Evolutionary conservation across 2,888 invertebrate species (phyloP), one percentile per base, ranked within the genome.

Genomic region (Petrolisthes manimaculis): DNA sequence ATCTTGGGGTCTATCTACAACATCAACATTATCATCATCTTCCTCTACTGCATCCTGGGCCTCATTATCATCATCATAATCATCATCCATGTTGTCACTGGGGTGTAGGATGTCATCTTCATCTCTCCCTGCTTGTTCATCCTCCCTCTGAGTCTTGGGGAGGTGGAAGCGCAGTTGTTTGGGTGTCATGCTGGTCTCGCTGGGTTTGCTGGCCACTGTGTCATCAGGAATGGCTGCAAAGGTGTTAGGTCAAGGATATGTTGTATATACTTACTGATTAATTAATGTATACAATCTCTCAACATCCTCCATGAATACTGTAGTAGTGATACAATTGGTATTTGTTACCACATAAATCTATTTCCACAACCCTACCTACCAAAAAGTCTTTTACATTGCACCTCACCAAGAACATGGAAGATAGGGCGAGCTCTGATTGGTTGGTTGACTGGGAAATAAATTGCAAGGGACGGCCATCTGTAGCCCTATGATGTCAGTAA

Each of bases 101-200:
- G 61, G 18, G 0, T 61, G 9, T 3, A 9, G 9, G 12, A 9
- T 12, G 61, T 18, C 61, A 1, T 61, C 75, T 74, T 55, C 55
- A 74, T 84, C 84, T 12, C 37, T 55, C 51, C 56, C 54, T 37
- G 9, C 69, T 71, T 6, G 18, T 61, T 61, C 55, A n/a, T 21
- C 55, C 53, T 84, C 84, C 9, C 61, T 51, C 71, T 61, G 18
- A 37, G 14, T 74, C 61, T 83, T 83, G n/a, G 91, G 89, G 9
- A 91, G 83, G 77, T 89, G 89, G 85, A 91, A 91, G 8, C 91
- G 83, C 37, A 91, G 75, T 67, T 91, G 91, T 79, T 91, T 91
- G 4, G 91, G 91, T 14, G 91, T 91, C 24, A 91, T 55, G 79
- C 84, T 83, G 24, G 80, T 54, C 75, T 88, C 88, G 18, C 18